Evolutionary conservation across 1,140 invertebrate genomes (phyloP), one percentile per base, ranked within the genome.

Genomic region (Drosophila gunungcola): DNA sequence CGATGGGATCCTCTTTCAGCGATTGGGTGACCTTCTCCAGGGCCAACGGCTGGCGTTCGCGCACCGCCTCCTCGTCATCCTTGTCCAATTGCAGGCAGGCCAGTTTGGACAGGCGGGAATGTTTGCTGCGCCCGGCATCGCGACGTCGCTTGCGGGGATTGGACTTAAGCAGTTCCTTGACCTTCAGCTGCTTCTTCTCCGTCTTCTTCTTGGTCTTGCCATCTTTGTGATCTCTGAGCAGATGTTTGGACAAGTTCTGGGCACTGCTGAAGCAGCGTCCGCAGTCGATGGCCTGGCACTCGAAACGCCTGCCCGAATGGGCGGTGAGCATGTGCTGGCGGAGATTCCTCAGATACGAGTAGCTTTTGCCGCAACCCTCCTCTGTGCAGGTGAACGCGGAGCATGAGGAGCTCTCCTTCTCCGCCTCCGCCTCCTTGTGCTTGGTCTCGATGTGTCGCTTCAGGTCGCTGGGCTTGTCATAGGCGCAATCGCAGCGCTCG

Each of bases 211-310:
- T 0, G 16, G 16, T 21, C 16, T 12, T 3, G 4, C 9, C 39
- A 34, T 57, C 21, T 4, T 48, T 58, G 38, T 82, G 91, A 16
- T 77, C 77, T 1, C 77, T 65, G 3, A 63, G 0, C 43, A 82
- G 54, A 58, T 91, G 90, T 36, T 89, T 91, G 10, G 61, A 38
- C 6, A 91, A 73, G 63, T 91, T 91, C 43, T 91, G 90, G 7
- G 67, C 73, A 49, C 90, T 91, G 55, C 90, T 91, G 12, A 91
- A 91, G 38, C 56, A 68, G 7, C 90, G 73, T 4, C 70, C 62
- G 36, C 92, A 92, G 9, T 63, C 56, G 0, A 79, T 4, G 3
- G 73, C 62, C 5, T 61, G 58, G n/a, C 92, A 92, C 64, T 79
- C 58, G 54, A 92, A 92, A 10, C 78, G 79, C n/a, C 73, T 68